Evolutionary conservation across 2,113 vertebrate species (phyloP).

Genomic region (Ptilorrhoa leucosticta): DNA sequence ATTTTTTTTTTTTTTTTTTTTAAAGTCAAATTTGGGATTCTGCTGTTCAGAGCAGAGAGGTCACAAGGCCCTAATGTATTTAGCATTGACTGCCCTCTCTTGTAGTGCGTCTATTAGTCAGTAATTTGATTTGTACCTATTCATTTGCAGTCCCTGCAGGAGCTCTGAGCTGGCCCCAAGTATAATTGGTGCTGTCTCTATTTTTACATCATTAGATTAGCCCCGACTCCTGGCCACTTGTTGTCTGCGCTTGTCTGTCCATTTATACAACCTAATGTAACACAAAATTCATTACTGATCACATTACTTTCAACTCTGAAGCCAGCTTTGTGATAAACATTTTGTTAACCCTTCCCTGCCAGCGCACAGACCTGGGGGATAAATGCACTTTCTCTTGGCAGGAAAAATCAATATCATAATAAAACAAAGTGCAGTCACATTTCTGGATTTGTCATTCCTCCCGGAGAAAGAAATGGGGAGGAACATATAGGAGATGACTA

Average conservation of each 20-base stretch:
- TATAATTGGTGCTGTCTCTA: constrained; percentile 94
- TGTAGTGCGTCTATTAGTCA: constrained; percentile 88
- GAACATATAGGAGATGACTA: constrained; percentile 57
- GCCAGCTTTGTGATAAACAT: constrained; percentile 87
- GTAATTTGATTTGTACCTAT: constrained; percentile 92
- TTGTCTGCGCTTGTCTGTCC: constrained; percentile 92
- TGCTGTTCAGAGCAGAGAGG: constrained; percentile 84
- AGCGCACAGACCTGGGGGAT: constrained; percentile 39
- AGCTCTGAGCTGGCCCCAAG: constrained; percentile 89
- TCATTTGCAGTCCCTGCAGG: constrained; percentile 91
- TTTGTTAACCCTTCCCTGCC: constrained; percentile 82
- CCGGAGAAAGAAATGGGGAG: constrained; percentile 64
- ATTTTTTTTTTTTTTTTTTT: constrained; percentile 56
- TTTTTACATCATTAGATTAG: constrained; percentile 99
- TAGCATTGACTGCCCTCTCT: constrained; percentile 91
- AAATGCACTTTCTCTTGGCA: constrained; percentile 72
- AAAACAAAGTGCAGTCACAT: constrained; percentile 78
- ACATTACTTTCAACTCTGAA: constrained; percentile 96
- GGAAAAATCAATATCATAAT: constrained; percentile 78
- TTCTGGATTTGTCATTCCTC: constrained; percentile 75
- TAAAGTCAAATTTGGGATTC: constrained; percentile 80
- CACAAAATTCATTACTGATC: constrained; percentile 99
- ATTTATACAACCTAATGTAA: constrained; percentile 97
- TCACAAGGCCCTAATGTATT: constrained; percentile 88
- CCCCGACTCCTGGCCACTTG: constrained; percentile 95